Conservation (phyloP, 2,888 invertebrate genomes). For the Ectemnius lituratus region DNA sequence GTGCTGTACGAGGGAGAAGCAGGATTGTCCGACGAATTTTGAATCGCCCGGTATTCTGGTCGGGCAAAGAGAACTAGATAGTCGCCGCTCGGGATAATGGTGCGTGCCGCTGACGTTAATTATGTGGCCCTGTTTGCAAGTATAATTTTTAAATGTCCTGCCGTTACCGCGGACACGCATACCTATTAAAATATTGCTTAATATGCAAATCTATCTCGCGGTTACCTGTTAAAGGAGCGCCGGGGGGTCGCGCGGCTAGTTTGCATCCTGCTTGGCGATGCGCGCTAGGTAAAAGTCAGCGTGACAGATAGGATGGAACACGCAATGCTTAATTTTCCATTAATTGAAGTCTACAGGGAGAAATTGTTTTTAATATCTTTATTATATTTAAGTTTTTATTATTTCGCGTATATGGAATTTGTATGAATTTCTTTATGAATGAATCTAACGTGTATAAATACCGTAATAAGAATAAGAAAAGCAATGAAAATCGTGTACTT, state of each 20-base stretch:
- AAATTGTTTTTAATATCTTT: too few species aligned
- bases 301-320: too few species aligned
- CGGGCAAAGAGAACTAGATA: neutral
- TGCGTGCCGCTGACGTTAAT: slow-evolving; percentile 72
- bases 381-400: too few species aligned
- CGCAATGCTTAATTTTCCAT: too few species aligned
- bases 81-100: slow-evolving; percentile 63
- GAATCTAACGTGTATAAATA: too few species aligned
- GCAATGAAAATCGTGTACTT: too few species aligned
- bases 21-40: slow-evolving; percentile 35
- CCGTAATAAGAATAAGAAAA: too few species aligned
- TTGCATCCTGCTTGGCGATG: slow-evolving; percentile 39
- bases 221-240: neutral
- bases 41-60: slow-evolving; percentile 41
- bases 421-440: too few species aligned
- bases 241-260: slow-evolving; percentile 24
- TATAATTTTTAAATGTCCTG: slow-evolving; percentile 72
- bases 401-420: too few species aligned
- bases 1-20: too few species aligned
- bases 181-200: slow-evolving; percentile 66
- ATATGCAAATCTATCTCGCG: slow-evolving; percentile 69
- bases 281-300: neutral
- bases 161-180: slow-evolving; percentile 64
- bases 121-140: slow-evolving; percentile 70
- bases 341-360: too few species aligned